These are phyloP conservation scores for Notocelia uddmanniana DNA, from an alignment of 2,888 invertebrate genomes.

Conservation along the genomic window DNA sequence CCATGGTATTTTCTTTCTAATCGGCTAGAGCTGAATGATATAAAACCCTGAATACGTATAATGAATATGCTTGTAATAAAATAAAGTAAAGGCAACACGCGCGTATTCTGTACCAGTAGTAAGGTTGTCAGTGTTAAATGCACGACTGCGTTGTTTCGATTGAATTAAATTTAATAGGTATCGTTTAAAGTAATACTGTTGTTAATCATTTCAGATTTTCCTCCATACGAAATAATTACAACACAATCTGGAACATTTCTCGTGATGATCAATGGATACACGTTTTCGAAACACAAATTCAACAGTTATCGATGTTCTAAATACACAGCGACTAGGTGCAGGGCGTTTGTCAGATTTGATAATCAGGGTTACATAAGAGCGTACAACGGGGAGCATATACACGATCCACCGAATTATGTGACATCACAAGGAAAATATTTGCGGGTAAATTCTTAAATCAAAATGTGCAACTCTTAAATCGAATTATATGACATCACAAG, in stretches of 20 bases:
- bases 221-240: conserved; percentile 15
- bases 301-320: conserved; percentile 18
- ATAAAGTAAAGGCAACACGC: too few relatives aligned
- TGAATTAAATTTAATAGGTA: background rate
- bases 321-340: conserved; percentile 13
- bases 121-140: background rate
- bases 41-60: too few relatives aligned
- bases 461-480: too few relatives aligned
- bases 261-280: conserved; percentile 14
- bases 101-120: background rate
- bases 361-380: background rate
- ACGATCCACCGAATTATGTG: conserved; percentile 11
- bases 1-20: too few relatives aligned
- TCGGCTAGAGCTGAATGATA: too few relatives aligned
- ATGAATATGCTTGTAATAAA: too few relatives aligned
- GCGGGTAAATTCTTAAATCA: conserved; percentile 5
- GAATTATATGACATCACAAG: too few relatives aligned
- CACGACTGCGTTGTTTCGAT: background rate
- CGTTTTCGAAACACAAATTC: conserved; percentile 18
- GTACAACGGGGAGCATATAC: conserved; percentile 3
- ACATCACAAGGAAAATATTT: conserved; percentile 21
- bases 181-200: background rate
- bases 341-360: conserved; percentile 20
- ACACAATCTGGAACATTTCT: conserved; percentile 13
- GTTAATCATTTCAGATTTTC: background rate